Evolutionary conservation across 2,888 invertebrate species (phyloP).

Genomic region (Drosophila dives): DNA sequence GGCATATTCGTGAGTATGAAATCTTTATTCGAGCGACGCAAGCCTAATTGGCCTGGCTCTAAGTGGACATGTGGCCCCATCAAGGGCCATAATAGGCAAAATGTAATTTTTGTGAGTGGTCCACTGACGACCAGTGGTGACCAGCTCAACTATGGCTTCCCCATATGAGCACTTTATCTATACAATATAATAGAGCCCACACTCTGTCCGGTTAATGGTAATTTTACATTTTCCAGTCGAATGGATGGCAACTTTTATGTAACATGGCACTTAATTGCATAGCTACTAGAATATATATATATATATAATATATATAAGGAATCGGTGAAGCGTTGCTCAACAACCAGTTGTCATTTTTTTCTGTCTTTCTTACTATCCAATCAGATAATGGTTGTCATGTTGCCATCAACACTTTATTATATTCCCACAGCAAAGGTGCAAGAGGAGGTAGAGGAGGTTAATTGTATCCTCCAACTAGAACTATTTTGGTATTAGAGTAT

Average conservation of each 20-base stretch:
- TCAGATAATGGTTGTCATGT: conserved; percentile 30
- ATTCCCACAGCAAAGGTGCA: not conserved
- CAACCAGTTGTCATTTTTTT: conserved; percentile 27
- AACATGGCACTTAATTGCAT: conserved; percentile 62
- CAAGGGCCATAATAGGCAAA: conserved; percentile 36
- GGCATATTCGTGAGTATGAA: conserved; percentile 69
- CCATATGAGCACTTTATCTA: conserved; percentile 7
- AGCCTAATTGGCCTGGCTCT: conserved; percentile 52
- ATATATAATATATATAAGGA: conserved; percentile 21
- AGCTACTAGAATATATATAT: conserved; percentile 5
- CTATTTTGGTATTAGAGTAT: not conserved
- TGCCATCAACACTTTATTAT: conserved; percentile 37
- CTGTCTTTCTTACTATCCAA: conserved; percentile 24
- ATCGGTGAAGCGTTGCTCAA: conserved; percentile 55
- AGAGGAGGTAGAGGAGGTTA: not conserved
- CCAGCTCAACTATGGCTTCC: conserved; percentile 36
- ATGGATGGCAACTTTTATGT: conserved; percentile 57
- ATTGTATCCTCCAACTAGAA: not conserved
- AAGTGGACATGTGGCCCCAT: conserved; percentile 47
- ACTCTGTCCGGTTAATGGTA: conserved; percentile 16
- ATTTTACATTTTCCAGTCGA: conserved; percentile 66
- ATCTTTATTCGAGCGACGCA: conserved; percentile 32
- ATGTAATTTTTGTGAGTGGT: conserved; percentile 20
- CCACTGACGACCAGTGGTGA: conserved; percentile 7
- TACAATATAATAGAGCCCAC: conserved; percentile 17